Evolutionary conservation across 1,140 invertebrate species (phyloP).

Genomic region (Platyscapa corneri): DNA sequence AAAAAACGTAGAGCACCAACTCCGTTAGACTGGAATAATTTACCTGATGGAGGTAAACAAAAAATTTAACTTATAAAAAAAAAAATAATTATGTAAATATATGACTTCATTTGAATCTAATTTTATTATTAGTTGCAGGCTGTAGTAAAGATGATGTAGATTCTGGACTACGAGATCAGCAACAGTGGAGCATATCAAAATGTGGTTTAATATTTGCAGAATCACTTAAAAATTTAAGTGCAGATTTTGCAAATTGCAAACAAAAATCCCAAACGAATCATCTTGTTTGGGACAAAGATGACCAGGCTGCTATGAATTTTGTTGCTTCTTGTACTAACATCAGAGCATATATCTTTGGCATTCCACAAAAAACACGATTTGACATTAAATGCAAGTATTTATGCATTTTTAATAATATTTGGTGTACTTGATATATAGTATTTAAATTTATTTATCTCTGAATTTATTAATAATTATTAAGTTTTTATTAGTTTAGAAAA

Average conservation of each 20-base stretch:
- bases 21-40: constrained; percentile 84
- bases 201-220: constrained; percentile 85
- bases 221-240: constrained; percentile 82
- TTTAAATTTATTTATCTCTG: neutral
- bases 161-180: constrained; percentile 81
- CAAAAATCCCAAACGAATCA: constrained; percentile 78
- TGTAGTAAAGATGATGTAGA: constrained; percentile 70
- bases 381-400: constrained; percentile 92
- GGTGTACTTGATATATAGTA: neutral
- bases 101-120: neutral
- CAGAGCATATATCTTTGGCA: constrained; percentile 92
- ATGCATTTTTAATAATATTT: neutral
- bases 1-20: constrained; percentile 85
- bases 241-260: constrained; percentile 76
- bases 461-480: no score
- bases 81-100: neutral
- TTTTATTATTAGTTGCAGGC: constrained; percentile 68
- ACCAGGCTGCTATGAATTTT: constrained; percentile 95
- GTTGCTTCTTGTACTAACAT: constrained; percentile 97
- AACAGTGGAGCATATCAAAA: constrained; percentile 86
- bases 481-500: no score
- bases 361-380: constrained; percentile 90
- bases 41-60: constrained; percentile 77
- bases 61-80: neutral
- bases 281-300: constrained; percentile 98